A percentile compares a stretch with the other conserved stretches of the same genome.
Evolutionary conservation across 2,888 invertebrate genomes (phyloP).

Genomic region (Heliconius cydno): DNA sequence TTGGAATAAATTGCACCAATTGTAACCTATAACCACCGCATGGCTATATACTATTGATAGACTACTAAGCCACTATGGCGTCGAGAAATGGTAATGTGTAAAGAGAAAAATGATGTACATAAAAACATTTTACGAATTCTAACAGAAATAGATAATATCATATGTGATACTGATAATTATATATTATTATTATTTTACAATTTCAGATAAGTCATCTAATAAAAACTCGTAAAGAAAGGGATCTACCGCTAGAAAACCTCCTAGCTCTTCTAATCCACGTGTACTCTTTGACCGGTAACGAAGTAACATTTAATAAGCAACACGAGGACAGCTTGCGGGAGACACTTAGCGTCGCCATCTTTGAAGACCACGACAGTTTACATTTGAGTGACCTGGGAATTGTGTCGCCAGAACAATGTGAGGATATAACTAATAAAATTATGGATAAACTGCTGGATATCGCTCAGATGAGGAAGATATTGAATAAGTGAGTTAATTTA

Average conservation of each 20-base stretch:
- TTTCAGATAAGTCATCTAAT: constrained; percentile 83
- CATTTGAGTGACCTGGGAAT: constrained; percentile 53
- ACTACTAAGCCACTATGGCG: too few relatives aligned
- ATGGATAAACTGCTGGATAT: constrained; percentile 68
- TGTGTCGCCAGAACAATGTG: constrained; percentile 65
- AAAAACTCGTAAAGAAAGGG: constrained; percentile 79
- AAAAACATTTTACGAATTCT: too few relatives aligned
- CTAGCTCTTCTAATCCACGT: constrained; percentile 84
- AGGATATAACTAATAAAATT: constrained; percentile 59
- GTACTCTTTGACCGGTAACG: constrained; percentile 84
- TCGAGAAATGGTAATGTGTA: too few relatives aligned
- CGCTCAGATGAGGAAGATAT: constrained; percentile 67
- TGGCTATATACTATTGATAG: too few relatives aligned
- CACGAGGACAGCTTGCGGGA: constrained; percentile 79
- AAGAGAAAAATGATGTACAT: too few relatives aligned
- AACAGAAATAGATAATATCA: too few relatives aligned
- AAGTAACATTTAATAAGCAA: constrained; percentile 78
- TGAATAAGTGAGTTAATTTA: constrained; percentile 64
- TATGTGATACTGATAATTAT: background rate
- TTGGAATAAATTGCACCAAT: too few relatives aligned
- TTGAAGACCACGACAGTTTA: constrained; percentile 78
- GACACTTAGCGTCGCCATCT: constrained; percentile 81
- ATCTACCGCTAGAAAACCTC: constrained; percentile 82
- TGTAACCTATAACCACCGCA: too few relatives aligned
- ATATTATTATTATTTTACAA: background rate